These are phyloP conservation scores for Rotaria macrura DNA, from an alignment of 2,888 invertebrate species.

Conservation along the genomic window DNA sequence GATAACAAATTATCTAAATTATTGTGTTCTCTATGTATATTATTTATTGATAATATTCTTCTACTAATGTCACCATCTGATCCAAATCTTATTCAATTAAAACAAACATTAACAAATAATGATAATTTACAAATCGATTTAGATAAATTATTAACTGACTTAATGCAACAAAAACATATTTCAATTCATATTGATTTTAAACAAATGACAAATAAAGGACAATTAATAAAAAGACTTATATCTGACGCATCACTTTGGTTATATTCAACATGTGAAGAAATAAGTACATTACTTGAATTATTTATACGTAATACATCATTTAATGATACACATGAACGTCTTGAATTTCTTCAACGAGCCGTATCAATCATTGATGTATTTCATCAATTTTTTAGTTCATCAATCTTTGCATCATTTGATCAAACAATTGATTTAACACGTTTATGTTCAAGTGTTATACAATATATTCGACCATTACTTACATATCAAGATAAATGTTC, in stretches of 20 bases:
- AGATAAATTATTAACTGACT: background rate
- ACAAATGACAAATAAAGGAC: too few relatives aligned
- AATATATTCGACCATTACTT: background rate
- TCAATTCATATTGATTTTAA: too few relatives aligned
- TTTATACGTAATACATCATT: background rate
- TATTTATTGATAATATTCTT: background rate
- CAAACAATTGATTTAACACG: background rate
- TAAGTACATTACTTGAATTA: background rate
- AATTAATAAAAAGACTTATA: background rate
- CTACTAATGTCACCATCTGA: background rate
- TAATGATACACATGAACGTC: background rate
- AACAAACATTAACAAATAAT: background rate
- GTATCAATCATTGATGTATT: background rate
- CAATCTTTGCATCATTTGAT: background rate
- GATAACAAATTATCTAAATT: background rate
- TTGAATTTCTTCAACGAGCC: background rate
- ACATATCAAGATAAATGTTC: background rate
- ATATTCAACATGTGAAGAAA: background rate
- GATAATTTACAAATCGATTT: background rate
- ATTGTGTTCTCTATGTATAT: background rate
- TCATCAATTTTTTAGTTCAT: background rate
- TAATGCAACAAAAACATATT: background rate
- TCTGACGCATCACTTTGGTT: background rate
- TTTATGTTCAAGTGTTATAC: background rate
- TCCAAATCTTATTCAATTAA: background rate